A percentile compares a stretch with the other conserved stretches of the same genome.
Conservation (phyloP, 2,113 vertebrate genomes). For the Vulpes ferrilata region DNA sequence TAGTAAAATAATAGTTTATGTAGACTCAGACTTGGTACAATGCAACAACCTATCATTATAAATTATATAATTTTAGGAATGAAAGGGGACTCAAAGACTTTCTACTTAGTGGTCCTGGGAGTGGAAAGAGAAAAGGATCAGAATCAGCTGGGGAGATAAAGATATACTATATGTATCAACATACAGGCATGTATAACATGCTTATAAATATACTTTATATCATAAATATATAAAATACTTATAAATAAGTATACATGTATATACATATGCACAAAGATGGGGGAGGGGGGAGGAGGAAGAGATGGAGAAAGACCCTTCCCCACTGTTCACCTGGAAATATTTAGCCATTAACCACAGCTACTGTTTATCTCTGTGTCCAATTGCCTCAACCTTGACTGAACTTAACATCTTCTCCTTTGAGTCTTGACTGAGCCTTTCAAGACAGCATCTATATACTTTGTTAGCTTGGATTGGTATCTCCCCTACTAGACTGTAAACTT, state of each 20-base stretch:
- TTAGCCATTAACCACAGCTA: not conserved
- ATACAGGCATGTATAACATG: not conserved
- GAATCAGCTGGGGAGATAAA: not conserved
- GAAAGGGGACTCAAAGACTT: not conserved
- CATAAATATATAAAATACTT: not conserved
- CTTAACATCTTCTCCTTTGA: not conserved
- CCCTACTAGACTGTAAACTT: not conserved
- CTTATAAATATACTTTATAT: not conserved
- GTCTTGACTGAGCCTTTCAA: not conserved
- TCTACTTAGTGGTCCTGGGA: not conserved
- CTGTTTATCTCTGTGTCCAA: not conserved
- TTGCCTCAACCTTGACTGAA: not conserved
- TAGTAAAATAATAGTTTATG: slow-evolving; percentile 15
- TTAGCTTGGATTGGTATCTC: not conserved
- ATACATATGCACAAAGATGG: not conserved
- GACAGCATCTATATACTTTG: not conserved
- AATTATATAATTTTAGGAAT: not conserved
- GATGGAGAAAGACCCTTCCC: not conserved
- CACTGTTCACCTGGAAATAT: not conserved
- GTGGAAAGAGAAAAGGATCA: not conserved
- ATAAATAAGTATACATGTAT: not conserved
- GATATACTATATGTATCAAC: not conserved
- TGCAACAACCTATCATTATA: slow-evolving; percentile 16
- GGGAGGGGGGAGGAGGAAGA: not conserved
- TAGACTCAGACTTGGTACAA: not conserved